Base-by-base conservation (phyloP, 1,140 invertebrate species). In the Dreissena rostriformis region DNA sequence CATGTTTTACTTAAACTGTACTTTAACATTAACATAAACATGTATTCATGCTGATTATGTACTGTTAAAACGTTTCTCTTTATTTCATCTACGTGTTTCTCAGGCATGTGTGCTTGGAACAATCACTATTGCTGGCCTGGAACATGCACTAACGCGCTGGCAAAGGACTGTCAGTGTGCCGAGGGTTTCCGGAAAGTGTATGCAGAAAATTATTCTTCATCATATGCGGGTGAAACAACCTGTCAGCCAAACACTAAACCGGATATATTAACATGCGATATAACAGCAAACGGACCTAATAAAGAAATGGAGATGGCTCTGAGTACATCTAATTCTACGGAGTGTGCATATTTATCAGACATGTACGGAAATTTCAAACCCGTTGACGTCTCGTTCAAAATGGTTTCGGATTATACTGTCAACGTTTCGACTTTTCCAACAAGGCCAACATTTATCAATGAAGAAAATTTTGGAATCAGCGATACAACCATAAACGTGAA, bases 61-160 rank as follows among this genome's bases (percentile, higher is more conserved):
- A n/a, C n/a, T n/a, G n/a, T n/a, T n/a, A n/a, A n/a, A n/a, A n/a
- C n/a, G n/a, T n/a, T n/a, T n/a, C n/a, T n/a, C n/a, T n/a, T n/a
- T n/a, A n/a, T n/a, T n/a, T n/a, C n/a, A n/a, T n/a, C n/a, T n/a
- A n/a, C n/a, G n/a, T n/a, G n/a, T n/a, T n/a, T n/a, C n/a, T n/a
- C n/a, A 73, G 71, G 71, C 7, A 73, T 73, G 71, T 73, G 71
- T 26, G 49, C 39, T 24, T 73, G 49, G 49, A 52, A 73, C 26
- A n/a, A 52, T 15, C 49, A 73, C 29, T 52, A 73, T n/a, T 73
- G 71, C 53, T 73, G 71, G 71, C 71, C 71, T 17, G 71, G 71
- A 26, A 55, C 17, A n/a, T 73, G 71, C 19, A 15, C 19, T 52
- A 52, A 39, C 26, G 57, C 2, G 6, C 71, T 73, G 6, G 24